phyloP scores from a whole-genome alignment of 2,888 invertebrate species.

The Crepidodera aurea region DNA sequence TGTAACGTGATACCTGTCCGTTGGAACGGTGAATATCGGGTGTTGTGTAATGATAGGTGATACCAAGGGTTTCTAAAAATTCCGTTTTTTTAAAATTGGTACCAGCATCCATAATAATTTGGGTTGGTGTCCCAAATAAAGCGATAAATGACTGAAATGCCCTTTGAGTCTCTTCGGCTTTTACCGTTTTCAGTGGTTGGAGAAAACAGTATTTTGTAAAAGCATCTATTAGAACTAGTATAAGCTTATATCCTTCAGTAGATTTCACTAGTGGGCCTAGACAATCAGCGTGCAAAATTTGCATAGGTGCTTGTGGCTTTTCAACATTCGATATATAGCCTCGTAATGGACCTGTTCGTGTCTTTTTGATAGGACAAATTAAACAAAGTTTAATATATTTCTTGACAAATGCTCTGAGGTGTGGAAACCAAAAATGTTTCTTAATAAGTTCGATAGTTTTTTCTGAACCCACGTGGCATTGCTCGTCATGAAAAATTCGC shows the following conservation, averaged over 20 bases:
- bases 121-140: slow-evolving; percentile 38
- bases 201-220: slow-evolving; percentile 40
- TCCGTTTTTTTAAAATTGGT: too few species aligned
- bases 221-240: slow-evolving; percentile 34
- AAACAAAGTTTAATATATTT: not conserved
- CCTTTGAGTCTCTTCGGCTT: slow-evolving; percentile 32
- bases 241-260: slow-evolving; percentile 31
- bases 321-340: slow-evolving; percentile 21
- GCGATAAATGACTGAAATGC: slow-evolving; percentile 35
- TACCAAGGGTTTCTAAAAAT: too few species aligned
- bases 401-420: not conserved
- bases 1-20: not conserved
- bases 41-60: not conserved
- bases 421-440: not conserved
- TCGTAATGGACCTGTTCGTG: not conserved
- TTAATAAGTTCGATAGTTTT: not conserved
- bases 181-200: slow-evolving; percentile 38
- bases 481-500: not conserved
- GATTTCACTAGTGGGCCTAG: slow-evolving; percentile 31
- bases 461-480: not conserved
- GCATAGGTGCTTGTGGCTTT: slow-evolving; percentile 35
- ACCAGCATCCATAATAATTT: slow-evolving; percentile 38
- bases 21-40: not conserved
- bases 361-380: not conserved
- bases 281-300: slow-evolving; percentile 36